Conservation (phyloP, 1,140 invertebrate genomes). For the Drosophila pseudoananassae region DNA sequence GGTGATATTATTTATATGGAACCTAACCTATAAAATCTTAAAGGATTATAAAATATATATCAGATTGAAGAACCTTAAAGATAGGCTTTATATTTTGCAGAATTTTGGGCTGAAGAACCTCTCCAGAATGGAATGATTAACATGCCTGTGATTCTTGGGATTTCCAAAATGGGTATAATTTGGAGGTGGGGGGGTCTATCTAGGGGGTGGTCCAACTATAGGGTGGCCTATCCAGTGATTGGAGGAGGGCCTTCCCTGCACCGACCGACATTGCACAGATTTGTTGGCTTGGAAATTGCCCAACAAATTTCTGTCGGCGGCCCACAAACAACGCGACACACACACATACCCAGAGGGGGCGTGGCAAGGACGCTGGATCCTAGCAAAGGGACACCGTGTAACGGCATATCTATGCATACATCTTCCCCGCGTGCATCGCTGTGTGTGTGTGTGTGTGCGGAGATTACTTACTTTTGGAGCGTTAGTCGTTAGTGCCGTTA, state of each 20-base stretch:
- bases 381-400: slow-evolving; percentile 35
- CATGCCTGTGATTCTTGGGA: no score
- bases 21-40: background rate
- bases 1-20: background rate
- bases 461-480: slow-evolving; percentile 78
- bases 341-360: background rate
- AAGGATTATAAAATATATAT: no score
- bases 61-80: no score
- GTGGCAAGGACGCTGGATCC: background rate
- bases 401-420: slow-evolving; percentile 67
- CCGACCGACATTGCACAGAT: slow-evolving; percentile 71
- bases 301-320: slow-evolving; percentile 81
- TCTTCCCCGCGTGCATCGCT: slow-evolving; percentile 36
- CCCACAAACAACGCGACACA: slow-evolving; percentile 67
- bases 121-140: no score
- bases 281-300: slow-evolving; percentile 81
- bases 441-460: slow-evolving; percentile 32
- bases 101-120: no score
- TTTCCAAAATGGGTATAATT: background rate
- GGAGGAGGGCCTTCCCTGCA: slow-evolving; percentile 28
- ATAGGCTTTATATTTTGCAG: no score
- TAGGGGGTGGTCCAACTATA: no score
- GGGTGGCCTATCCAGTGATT: background rate
- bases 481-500: slow-evolving; percentile 79
- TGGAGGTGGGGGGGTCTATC: background rate